Base-by-base conservation (phyloP, 2,797 vertebrate species). In the Toxotes lorentzi region DNA sequence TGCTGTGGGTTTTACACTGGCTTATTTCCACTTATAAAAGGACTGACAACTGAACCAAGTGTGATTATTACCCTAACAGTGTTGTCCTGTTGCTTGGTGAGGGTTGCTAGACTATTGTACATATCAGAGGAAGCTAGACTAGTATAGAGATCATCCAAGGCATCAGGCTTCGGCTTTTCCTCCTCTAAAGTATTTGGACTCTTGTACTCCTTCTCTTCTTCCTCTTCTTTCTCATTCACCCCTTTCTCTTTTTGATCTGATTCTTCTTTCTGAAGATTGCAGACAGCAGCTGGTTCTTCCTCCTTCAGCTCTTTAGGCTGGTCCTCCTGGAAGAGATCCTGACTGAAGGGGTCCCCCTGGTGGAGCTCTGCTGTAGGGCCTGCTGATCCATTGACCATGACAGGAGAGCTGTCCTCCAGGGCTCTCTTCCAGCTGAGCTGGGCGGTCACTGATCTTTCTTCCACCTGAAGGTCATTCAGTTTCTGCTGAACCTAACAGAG, bases 341-440 rank as follows among this genome's bases (percentile, higher is more conserved):
- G 86, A 45, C 83, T 88, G 56, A 88, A 90, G 65, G 57, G 88
- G 59, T 92, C 88, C 68, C 61, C 76, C 40, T 88, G 91, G 35
- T 90, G 69, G 69, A 72, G 85, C 69, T 93, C 92, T 5, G 81
- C 62, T 3, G 77, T 53, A 45, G 89, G 78, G 14, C 84, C 89
- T 2, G 75, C 78, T 57, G 95, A 94, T 54, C 98, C 98, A 65
- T 99, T 99, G 69, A 99, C 95, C 84, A 99, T 94, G 78, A 97
- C 94, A 10, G 97, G 96, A 53, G 93, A 94, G 58, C 91, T 83
- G 63, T 93, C 94, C 35, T 96, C 95, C n/a, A 96, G 92, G 47
- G 96, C 96, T 83, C 92, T 93, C 86, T 95, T 95, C 97, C 98
- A 98, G 84, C 90, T 96, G 40, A 96, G 94, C 60, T 97, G 96